Evolutionary conservation across 2,797 vertebrate genomes (phyloP).

Genomic region (Melanotaenia maccullochi): DNA sequence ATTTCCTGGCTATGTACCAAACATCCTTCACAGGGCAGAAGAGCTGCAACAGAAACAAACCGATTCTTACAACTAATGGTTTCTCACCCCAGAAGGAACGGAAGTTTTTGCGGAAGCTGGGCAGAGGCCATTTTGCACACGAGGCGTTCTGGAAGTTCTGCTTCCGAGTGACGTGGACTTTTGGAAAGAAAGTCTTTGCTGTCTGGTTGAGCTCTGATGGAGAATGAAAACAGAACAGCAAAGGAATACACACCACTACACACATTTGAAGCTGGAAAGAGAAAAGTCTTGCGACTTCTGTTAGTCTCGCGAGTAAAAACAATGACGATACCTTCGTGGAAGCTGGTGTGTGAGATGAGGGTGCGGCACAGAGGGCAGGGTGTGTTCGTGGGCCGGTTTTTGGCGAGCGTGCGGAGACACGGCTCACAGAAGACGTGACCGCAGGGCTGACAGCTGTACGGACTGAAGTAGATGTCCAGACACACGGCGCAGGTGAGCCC

Average conservation of each 20-base stretch:
- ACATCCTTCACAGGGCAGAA: no score
- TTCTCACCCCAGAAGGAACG: conserved; percentile 72
- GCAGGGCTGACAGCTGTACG: conserved; percentile 91
- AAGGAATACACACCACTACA: not conserved
- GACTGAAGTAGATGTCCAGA: conserved; percentile 92
- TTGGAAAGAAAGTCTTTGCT: conserved; percentile 71
- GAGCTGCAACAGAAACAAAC: no score
- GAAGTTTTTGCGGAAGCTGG: conserved; percentile 64
- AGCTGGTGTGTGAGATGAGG: conserved; percentile 87
- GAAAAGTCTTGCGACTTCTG: not conserved
- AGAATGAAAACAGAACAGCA: not conserved
- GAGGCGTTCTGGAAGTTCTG: conserved; percentile 70
- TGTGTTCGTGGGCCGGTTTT: conserved; percentile 85
- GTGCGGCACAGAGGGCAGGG: conserved; percentile 91
- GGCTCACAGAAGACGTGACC: conserved; percentile 94
- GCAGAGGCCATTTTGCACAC: conserved; percentile 79
- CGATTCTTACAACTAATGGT: no score
- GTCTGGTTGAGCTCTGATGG: conserved; percentile 75
- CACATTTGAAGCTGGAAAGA: no score
- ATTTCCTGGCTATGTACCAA: no score
- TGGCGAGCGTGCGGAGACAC: conserved; percentile 90
- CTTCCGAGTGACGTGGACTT: conserved; percentile 67
- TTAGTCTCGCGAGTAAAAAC: no score
- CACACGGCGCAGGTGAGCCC: conserved; percentile 91
- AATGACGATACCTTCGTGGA: conserved; percentile 83